A percentile compares a stretch with the other conserved stretches of the same genome.
phyloP scores from a whole-genome alignment of 92 coral and sea anemone genomes.

The Porites divaricata region DNA sequence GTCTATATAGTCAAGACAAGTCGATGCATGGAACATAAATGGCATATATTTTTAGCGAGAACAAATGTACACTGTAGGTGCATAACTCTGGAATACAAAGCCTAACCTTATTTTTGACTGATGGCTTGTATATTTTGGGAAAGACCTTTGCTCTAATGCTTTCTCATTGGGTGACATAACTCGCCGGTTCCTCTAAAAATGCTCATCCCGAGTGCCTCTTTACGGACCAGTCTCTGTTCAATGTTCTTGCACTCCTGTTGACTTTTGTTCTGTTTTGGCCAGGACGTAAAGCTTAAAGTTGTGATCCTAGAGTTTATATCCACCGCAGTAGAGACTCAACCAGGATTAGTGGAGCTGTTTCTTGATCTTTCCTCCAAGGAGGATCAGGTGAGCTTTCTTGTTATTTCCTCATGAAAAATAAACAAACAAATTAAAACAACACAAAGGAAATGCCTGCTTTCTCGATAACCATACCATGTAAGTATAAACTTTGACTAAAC shows the following conservation, averaged over 20 bases:
- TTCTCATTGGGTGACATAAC: too few relatives aligned
- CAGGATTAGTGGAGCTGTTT: constrained; percentile 92
- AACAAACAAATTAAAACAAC: background rate
- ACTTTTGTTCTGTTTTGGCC: background rate
- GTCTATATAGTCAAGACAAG: too few relatives aligned
- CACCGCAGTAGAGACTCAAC: constrained; percentile 97
- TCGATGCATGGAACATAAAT: too few relatives aligned
- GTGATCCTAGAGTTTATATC: constrained; percentile 93
- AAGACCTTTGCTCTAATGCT: too few relatives aligned
- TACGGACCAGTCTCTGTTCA: background rate
- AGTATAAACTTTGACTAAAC: background rate
- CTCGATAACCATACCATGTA: background rate
- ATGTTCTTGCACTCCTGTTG: background rate
- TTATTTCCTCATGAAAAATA: background rate
- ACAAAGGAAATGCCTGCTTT: too few relatives aligned
- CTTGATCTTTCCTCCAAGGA: constrained; percentile 71
- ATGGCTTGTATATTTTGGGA: too few relatives aligned
- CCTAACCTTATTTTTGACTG: too few relatives aligned
- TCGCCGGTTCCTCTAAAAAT: too few relatives aligned
- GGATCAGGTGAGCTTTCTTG: constrained; percentile 37
- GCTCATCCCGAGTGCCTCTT: too few relatives aligned
- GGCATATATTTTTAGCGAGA: too few relatives aligned
- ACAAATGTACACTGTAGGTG: too few relatives aligned
- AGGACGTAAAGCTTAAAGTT: constrained; percentile 89
- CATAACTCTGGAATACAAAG: too few relatives aligned